phyloP scores from a whole-genome alignment of 2,888 invertebrate species.

The Sinelater perroti region DNA sequence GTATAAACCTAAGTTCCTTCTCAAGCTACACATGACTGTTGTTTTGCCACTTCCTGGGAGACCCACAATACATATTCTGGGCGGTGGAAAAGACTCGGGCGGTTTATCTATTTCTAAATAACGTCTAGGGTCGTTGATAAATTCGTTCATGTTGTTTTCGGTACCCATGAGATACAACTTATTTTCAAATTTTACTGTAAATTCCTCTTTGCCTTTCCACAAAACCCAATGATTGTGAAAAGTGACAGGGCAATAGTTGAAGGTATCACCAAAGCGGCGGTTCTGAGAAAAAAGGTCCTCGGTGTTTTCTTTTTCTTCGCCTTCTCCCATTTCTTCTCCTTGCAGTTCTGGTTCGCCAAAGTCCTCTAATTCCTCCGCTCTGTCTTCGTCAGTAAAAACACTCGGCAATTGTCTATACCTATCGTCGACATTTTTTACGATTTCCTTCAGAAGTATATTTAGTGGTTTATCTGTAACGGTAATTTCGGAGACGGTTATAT shows the following conservation, averaged over 20 bases:
- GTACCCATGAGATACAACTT: conserved; percentile 66
- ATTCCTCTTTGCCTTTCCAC: conserved; percentile 70
- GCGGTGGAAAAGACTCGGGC: conserved; percentile 60
- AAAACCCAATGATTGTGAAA: conserved; percentile 64
- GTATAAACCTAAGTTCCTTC: conserved; percentile 66
- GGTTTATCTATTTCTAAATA: conserved; percentile 63
- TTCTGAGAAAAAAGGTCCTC: conserved; percentile 46
- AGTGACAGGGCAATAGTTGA: conserved; percentile 70
- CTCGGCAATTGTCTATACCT: conserved; percentile 60
- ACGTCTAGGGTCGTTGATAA: conserved; percentile 62
- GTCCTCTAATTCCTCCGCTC: conserved; percentile 62
- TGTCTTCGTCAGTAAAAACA: conserved; percentile 61
- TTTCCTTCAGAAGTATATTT: conserved; percentile 50
- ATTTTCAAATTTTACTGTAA: conserved; percentile 63
- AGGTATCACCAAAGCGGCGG: conserved; percentile 66
- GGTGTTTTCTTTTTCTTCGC: conserved; percentile 33
- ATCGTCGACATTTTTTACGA: conserved; percentile 50
- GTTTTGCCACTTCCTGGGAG: conserved; percentile 66
- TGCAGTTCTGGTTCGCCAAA: conserved; percentile 59
- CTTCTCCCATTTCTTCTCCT: conserved; percentile 55
- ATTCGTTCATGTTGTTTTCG: conserved; percentile 62
- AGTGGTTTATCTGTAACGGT: conserved; percentile 49
- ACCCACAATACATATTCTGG: conserved; percentile 69
- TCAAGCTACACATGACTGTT: conserved; percentile 62
- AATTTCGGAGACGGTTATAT: conserved; percentile 46